A percentile compares a stretch with the other conserved stretches of the same genome.
Conservation (phyloP, 2,113 vertebrate species). For the Edolisoma coerulescens region DNA sequence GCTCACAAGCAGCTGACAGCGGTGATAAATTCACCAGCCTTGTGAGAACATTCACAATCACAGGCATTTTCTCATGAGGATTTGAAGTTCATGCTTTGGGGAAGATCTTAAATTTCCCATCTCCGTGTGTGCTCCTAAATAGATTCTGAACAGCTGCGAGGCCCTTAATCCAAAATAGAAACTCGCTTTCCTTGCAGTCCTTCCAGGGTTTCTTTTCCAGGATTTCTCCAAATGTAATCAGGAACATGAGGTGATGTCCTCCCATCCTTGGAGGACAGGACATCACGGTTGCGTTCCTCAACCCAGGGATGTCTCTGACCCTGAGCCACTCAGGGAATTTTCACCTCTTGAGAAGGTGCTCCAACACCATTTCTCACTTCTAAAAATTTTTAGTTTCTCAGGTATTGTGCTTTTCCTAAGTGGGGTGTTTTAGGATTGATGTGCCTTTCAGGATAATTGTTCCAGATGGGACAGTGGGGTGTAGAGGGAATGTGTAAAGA, state of each 20-base stretch:
- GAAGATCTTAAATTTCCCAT: constrained; percentile 5
- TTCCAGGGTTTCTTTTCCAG: neutral
- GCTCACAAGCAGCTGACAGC: neutral
- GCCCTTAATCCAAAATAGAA: constrained; percentile 4
- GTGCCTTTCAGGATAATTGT: neutral
- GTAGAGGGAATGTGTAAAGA: neutral
- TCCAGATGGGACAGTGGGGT: constrained; percentile 23
- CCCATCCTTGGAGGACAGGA: neutral
- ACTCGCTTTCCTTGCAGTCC: neutral
- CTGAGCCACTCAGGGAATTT: neutral
- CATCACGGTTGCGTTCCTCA: fast-evolving
- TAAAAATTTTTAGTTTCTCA: neutral
- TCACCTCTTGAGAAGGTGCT: neutral
- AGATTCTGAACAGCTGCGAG: neutral
- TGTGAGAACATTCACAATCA: neutral
- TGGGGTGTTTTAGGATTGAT: neutral
- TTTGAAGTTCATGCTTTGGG: neutral
- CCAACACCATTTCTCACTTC: fast-evolving
- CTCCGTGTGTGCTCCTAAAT: neutral
- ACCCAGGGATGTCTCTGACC: fast-evolving
- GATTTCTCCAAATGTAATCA: neutral
- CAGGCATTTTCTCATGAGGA: neutral
- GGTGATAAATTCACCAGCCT: neutral
- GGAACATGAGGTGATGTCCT: neutral
- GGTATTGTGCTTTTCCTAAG: neutral